Conservation (phyloP, 2,113 vertebrate genomes). For the Addax nasomaculatus region DNA sequence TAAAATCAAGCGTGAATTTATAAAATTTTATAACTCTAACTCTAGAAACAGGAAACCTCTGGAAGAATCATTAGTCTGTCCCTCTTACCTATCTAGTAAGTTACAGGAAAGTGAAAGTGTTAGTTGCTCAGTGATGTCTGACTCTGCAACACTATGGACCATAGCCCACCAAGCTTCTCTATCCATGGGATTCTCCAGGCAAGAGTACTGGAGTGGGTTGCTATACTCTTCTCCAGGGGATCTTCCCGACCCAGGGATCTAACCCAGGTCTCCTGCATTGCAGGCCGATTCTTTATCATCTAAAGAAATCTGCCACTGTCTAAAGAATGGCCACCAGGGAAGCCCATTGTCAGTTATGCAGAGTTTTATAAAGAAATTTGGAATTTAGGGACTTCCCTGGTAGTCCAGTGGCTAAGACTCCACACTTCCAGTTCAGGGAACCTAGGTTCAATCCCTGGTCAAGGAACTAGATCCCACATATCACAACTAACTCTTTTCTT, state of each 20-base stretch:
- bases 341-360: neutral
- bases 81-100: neutral
- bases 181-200: neutral
- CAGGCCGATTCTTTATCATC: neutral
- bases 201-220: neutral
- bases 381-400: neutral
- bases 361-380: neutral
- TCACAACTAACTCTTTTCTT: neutral
- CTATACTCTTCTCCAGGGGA: neutral
- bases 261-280: neutral
- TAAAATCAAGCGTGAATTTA: neutral
- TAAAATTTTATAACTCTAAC: neutral
- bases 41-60: neutral
- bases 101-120: neutral
- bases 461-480: neutral
- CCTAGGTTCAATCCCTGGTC: neutral
- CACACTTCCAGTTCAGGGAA: neutral
- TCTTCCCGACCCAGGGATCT: neutral
- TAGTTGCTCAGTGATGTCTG: neutral
- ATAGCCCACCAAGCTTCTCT: neutral
- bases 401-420: neutral
- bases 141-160: neutral
- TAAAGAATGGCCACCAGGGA: neutral
- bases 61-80: neutral
- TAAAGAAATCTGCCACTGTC: neutral